A percentile compares a stretch with the other conserved stretches of the same genome.
Conservation (phyloP, 30 jellyfish, hydroid and myxozoan genomes). For the Rhopilema esculentum region DNA sequence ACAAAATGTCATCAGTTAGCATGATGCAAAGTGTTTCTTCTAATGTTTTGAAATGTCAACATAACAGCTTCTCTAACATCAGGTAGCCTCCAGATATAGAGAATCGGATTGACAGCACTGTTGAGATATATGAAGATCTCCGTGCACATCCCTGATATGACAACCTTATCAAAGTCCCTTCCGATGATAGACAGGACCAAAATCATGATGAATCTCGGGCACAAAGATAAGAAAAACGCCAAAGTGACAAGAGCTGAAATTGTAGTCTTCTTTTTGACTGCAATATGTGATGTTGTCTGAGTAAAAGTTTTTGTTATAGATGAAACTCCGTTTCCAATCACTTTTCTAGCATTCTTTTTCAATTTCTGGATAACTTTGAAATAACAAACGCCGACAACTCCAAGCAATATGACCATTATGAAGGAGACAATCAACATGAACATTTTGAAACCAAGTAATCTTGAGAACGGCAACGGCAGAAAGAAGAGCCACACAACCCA, state of each 20-base stretch:
- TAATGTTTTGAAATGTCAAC: no score
- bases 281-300: neutral
- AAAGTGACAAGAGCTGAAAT: neutral
- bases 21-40: no score
- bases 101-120: slow-evolving; percentile 13
- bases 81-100: neutral
- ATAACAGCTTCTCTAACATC: neutral
- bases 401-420: neutral
- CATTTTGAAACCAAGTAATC: neutral
- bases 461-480: neutral
- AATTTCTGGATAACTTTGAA: neutral
- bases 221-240: neutral
- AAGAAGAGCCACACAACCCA: slow-evolving; percentile 2
- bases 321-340: neutral
- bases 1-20: no score
- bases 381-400: neutral
- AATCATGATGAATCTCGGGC: neutral
- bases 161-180: neutral
- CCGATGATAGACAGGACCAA: neutral
- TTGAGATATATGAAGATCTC: neutral
- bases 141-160: slow-evolving; percentile 8
- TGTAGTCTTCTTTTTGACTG: neutral
- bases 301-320: neutral
- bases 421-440: neutral
- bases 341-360: neutral